Percentiles rank a stretch among this genome's conserved stretches.
Conservation (phyloP, 2,797 vertebrate species). For the Smutsia gigantea region DNA sequence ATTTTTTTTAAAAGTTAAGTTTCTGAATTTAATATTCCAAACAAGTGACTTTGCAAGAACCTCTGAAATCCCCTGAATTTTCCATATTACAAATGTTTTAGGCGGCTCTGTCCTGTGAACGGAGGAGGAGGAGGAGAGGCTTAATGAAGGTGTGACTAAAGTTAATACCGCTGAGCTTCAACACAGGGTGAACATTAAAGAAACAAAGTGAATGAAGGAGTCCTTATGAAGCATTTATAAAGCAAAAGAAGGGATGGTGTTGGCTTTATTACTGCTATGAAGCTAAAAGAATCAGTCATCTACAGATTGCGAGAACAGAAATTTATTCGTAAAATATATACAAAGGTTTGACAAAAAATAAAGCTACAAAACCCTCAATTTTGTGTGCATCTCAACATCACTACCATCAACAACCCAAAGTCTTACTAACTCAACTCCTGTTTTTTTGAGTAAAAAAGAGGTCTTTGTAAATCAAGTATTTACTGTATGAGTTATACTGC, state of each 20-base stretch:
- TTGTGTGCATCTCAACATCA: neutral
- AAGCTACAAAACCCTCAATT: neutral
- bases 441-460: slow-evolving; percentile 15
- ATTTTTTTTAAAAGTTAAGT: neutral
- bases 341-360: slow-evolving; percentile 54
- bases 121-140: too few species aligned
- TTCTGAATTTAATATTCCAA: slow-evolving; percentile 36
- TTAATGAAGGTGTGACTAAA: neutral
- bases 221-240: neutral
- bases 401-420: neutral
- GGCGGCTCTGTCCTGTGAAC: neutral
- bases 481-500: neutral
- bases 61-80: neutral
- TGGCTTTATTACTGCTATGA: neutral
- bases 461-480: neutral
- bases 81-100: neutral
- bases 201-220: neutral
- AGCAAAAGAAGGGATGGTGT: neutral
- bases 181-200: neutral
- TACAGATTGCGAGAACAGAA: slow-evolving; percentile 34
- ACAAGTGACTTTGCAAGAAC: neutral
- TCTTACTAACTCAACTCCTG: neutral
- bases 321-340: slow-evolving; percentile 72
- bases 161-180: neutral
- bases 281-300: slow-evolving; percentile 28